Conservation (phyloP, 2,113 vertebrate species). For the Picathartes gymnocephalus region DNA sequence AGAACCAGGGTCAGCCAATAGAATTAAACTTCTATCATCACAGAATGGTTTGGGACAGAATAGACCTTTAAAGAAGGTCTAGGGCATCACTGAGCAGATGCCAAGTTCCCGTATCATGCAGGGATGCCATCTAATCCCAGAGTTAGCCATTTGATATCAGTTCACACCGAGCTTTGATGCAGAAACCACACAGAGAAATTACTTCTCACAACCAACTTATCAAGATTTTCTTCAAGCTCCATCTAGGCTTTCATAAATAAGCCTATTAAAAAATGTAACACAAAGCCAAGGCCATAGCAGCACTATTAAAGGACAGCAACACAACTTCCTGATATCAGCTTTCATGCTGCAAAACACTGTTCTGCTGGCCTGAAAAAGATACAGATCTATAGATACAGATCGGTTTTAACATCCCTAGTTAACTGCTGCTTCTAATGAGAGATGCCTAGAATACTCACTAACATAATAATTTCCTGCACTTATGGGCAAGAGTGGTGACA, state of each 20-base stretch:
- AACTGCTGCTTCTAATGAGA: neutral
- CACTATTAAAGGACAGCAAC: neutral
- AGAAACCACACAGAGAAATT: constrained; percentile 10
- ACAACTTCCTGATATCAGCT: neutral
- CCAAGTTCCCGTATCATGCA: constrained; percentile 3
- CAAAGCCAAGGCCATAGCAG: neutral
- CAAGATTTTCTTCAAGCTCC: neutral
- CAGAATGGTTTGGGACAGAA: neutral
- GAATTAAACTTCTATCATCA: constrained; percentile 63
- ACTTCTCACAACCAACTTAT: neutral
- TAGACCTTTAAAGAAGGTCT: neutral
- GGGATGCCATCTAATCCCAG: neutral
- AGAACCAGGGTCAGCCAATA: neutral
- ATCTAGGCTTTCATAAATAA: neutral
- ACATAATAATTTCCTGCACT: neutral
- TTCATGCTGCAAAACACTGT: neutral
- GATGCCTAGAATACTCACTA: neutral
- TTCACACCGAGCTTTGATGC: neutral
- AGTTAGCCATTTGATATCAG: constrained; percentile 37
- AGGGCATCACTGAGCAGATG: constrained; percentile 26
- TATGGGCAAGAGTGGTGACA: neutral
- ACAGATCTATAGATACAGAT: neutral
- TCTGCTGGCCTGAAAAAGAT: neutral
- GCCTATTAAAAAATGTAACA: neutral
- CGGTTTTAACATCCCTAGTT: neutral